These are phyloP conservation scores for Gymnarchus niloticus DNA, from an alignment of 2,113 vertebrate genomes.

Conservation along the genomic window DNA sequence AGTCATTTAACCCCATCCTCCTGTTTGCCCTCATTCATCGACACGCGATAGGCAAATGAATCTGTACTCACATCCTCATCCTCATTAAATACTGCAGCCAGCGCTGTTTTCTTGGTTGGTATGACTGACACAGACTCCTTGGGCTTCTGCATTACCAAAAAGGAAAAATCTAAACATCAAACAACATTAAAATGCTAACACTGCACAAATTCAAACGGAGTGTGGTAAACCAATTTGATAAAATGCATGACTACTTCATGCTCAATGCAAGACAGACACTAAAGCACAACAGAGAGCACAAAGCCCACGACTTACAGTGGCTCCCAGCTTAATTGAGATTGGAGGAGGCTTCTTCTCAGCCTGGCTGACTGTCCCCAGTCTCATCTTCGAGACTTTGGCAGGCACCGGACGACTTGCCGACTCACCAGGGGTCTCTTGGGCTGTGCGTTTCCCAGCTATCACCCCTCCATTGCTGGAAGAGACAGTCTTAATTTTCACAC, in stretches of 20 bases:
- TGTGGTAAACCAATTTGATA: too few species aligned
- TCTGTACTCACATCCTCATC: constrained; percentile 92
- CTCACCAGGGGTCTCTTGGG: too few species aligned
- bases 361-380: constrained; percentile 79
- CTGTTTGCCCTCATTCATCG: too few species aligned
- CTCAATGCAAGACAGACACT: too few species aligned
- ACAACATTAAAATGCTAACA: too few species aligned
- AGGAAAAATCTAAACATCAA: constrained; percentile 9
- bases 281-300: too few species aligned
- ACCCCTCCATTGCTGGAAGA: constrained; percentile 98
- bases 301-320: constrained; percentile 74
- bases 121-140: constrained; percentile 78
- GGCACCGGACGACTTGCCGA: constrained; percentile 71
- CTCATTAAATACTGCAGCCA: constrained; percentile 90
- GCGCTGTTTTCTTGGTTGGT: constrained; percentile 79
- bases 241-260: too few species aligned
- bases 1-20: too few species aligned
- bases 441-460: constrained; percentile 81
- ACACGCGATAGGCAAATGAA: too few species aligned
- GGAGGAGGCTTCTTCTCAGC: constrained; percentile 76
- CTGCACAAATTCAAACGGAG: too few species aligned
- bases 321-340: constrained; percentile 95
- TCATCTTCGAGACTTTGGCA: constrained; percentile 86
- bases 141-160: constrained; percentile 75
- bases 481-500: constrained; percentile 99